Evolutionary conservation across 1,140 invertebrate species (phyloP), one percentile per base, ranked within the genome.

Genomic region (Leptopilina clavipes): DNA sequence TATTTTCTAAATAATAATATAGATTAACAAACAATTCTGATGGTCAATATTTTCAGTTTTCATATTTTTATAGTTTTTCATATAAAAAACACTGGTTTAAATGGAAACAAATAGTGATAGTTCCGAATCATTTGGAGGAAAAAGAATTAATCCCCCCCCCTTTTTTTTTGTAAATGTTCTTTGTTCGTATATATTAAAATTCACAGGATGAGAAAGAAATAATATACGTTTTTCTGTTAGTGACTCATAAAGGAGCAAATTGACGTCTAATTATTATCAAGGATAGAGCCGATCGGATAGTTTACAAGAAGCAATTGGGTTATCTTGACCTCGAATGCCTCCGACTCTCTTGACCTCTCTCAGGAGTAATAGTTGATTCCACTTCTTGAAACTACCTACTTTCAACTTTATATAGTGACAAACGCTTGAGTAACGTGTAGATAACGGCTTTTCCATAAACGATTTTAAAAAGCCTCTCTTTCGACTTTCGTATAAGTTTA

Each of bases 401-500:
- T 65, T 3, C 25, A 25, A 59, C 18, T 22, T 19, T 54, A 22
- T 22, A 19, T 22, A 59, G 25, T 65, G 59, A 65, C 59, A 65
- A 65, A 65, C 59, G 59, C 59, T 31, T 65, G 22, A 65, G 19
- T 31, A 65, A 65, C 22, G 59, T 12, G 37, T 40, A 65, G 59
- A 65, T 65, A 65, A 65, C 59, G 59, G 59, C 22, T 65, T 65
- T 65, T 65, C 59, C 59, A 65, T 65, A 65, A 31, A 65, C 22
- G 59, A 65, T 31, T 31, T 22, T 17, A 31, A 37, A 65, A 65
- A 65, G 14, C 22, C 25, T 65, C 59, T 65, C 14, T n/a, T 22
- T n/a, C n/a, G n/a, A n/a, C n/a, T 31, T 37, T 65, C 59, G n/a
- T 31, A 31, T 31, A 65, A 22, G 3, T 65, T 31, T 31, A 65